These are phyloP conservation scores for Tachina fera DNA, from an alignment of 2,888 invertebrate species.

Conservation along the genomic window DNA sequence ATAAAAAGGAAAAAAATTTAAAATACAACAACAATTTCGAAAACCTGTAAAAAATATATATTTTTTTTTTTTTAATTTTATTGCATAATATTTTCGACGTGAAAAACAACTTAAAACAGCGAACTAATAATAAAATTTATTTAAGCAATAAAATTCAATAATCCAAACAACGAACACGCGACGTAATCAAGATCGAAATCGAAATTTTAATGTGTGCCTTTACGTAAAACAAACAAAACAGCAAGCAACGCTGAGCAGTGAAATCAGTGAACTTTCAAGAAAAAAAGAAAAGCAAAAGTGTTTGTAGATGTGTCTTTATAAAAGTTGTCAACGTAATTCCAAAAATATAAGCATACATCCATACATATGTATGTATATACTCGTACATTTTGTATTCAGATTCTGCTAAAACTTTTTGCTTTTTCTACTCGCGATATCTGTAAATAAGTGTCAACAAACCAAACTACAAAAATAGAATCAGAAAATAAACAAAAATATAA, in stretches of 20 bases:
- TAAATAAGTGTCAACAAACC: slow-evolving; percentile 54
- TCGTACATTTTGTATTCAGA: slow-evolving; percentile 3
- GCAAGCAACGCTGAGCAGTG: background rate
- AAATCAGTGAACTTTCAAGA: background rate
- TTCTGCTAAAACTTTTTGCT: background rate
- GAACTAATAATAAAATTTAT: slow-evolving; percentile 52
- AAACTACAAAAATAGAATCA: slow-evolving; percentile 29
- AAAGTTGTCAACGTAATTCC: slow-evolving; percentile 48
- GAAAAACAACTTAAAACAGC: slow-evolving; percentile 45
- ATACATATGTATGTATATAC: too few species aligned
- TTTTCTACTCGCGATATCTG: slow-evolving; percentile 41
- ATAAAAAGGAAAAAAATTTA: slow-evolving; percentile 14
- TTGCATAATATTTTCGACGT: slow-evolving; percentile 60
- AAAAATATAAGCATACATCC: slow-evolving; percentile 19
- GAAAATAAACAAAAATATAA: slow-evolving; percentile 15
- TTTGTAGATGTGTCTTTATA: slow-evolving; percentile 11
- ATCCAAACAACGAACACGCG: slow-evolving; percentile 44
- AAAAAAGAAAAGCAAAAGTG: background rate
- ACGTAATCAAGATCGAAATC: slow-evolving; percentile 25
- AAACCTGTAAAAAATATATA: slow-evolving; percentile 36
- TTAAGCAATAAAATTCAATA: slow-evolving; percentile 27
- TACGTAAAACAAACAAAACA: slow-evolving; percentile 11
- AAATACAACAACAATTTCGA: slow-evolving; percentile 13
- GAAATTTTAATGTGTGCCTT: background rate
- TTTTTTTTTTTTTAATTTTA: background rate